These are phyloP conservation scores for Strix occidentalis DNA, from an alignment of 2,797 vertebrate genomes.

Conservation along the genomic window DNA sequence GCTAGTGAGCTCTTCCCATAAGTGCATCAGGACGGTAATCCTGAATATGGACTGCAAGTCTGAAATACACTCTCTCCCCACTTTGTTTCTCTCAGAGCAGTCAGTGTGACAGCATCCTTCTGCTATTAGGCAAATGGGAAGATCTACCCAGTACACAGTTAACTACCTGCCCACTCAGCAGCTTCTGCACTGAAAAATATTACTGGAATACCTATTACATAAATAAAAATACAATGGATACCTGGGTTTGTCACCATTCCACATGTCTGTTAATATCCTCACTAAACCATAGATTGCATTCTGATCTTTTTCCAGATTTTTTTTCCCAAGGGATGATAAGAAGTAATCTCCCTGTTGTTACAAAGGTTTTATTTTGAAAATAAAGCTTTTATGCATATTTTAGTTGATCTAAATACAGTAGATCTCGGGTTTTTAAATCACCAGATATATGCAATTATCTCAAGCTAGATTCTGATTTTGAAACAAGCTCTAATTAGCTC, in stretches of 20 bases:
- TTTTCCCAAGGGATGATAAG: slow-evolving; percentile 50
- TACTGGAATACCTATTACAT: background rate
- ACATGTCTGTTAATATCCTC: background rate
- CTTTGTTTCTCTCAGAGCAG: background rate
- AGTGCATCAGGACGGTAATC: accelerated
- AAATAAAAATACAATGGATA: background rate
- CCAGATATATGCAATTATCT: slow-evolving; percentile 59
- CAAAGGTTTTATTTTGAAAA: slow-evolving; percentile 61
- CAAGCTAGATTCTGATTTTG: slow-evolving; percentile 54
- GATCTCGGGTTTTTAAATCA: slow-evolving; percentile 63
- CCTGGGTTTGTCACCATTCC: background rate
- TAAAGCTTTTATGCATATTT: slow-evolving; percentile 62
- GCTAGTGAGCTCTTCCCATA: background rate
- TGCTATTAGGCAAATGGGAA: background rate
- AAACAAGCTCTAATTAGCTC: slow-evolving; percentile 62
- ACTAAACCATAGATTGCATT: background rate
- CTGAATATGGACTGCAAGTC: background rate
- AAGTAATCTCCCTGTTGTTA: slow-evolving; percentile 60
- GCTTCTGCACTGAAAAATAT: background rate
- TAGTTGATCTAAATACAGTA: slow-evolving; percentile 50
- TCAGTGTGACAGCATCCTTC: background rate
- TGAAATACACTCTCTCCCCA: background rate
- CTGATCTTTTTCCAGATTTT: background rate
- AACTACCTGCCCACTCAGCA: background rate
- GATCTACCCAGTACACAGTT: background rate